Evolutionary conservation across 92 coral and sea anemone species (phyloP).

Genomic region (Bergia puertoricense): DNA sequence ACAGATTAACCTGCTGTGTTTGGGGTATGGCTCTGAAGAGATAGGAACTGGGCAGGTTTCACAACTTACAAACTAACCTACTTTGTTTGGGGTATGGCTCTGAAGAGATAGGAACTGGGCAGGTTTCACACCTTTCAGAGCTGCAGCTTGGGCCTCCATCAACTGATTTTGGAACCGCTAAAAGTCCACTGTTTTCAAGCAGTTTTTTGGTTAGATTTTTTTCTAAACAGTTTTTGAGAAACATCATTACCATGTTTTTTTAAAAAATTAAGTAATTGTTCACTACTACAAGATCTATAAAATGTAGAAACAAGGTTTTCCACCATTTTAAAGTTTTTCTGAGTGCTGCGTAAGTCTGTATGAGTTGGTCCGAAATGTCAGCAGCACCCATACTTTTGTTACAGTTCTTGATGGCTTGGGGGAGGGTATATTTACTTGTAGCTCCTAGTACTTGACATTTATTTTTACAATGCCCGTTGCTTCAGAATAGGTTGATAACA

Average conservation of each 20-base stretch:
- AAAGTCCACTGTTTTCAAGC: too few relatives aligned
- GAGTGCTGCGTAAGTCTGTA: too few relatives aligned
- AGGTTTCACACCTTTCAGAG: too few relatives aligned
- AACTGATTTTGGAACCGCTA: neutral
- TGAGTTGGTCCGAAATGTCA: constrained; percentile 48
- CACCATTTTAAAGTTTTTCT: constrained; percentile 48
- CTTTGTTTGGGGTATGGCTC: too few relatives aligned
- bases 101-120: too few relatives aligned
- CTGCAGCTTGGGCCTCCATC: constrained; percentile 16
- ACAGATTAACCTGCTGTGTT: too few relatives aligned
- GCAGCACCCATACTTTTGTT: constrained; percentile 44
- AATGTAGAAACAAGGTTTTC: constrained; percentile 42
- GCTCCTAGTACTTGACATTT: neutral
- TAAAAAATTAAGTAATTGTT: constrained; percentile 22
- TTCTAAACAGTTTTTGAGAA: constrained; percentile 12
- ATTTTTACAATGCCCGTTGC: neutral
- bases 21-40: too few relatives aligned
- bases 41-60: too few relatives aligned
- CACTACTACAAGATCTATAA: constrained; percentile 46
- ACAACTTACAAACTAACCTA: too few relatives aligned
- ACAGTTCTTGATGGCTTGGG: constrained; percentile 16
- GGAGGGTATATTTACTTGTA: neutral
- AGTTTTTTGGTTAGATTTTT: neutral
- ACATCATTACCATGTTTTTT: constrained; percentile 13
- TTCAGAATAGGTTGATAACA: neutral